Evolutionary conservation across 2,113 vertebrate species (phyloP).

Genomic region (Onychostruthus taczanowskii): DNA sequence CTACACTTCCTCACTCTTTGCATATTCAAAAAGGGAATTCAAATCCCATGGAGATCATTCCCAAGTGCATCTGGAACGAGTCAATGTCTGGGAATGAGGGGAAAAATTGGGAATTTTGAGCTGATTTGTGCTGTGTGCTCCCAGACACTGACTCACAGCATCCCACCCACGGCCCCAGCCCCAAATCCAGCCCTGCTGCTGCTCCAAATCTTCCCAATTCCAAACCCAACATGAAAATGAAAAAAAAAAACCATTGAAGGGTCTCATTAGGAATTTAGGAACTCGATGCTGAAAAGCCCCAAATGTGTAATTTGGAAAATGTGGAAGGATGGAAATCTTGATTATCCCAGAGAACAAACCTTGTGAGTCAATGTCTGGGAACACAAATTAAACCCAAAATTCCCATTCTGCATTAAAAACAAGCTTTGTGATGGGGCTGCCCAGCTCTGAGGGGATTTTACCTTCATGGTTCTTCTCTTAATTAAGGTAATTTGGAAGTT

Average conservation of each 20-base stretch:
- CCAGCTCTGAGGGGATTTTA: slow-evolving; percentile 38
- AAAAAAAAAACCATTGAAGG: neutral
- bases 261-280: slow-evolving; percentile 11
- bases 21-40: neutral
- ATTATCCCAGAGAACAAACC: neutral
- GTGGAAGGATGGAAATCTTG: slow-evolving; percentile 21
- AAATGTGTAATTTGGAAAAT: slow-evolving; percentile 24
- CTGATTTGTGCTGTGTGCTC: slow-evolving; percentile 52
- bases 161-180: slow-evolving; percentile 32
- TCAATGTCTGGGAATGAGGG: slow-evolving; percentile 64
- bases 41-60: neutral
- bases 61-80: slow-evolving; percentile 27
- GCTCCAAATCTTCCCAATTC: slow-evolving; percentile 5
- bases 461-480: slow-evolving; percentile 96
- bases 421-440: neutral
- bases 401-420: neutral
- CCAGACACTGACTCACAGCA: slow-evolving; percentile 65
- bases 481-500: slow-evolving; percentile 88
- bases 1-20: neutral
- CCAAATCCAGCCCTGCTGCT: slow-evolving; percentile 19
- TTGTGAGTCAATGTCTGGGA: slow-evolving; percentile 51
- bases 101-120: slow-evolving; percentile 36
- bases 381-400: neutral
- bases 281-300: neutral
- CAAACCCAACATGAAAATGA: neutral